phyloP scores from a whole-genome alignment of 2,888 invertebrate genomes.

The Therioaphis trifolii region DNA sequence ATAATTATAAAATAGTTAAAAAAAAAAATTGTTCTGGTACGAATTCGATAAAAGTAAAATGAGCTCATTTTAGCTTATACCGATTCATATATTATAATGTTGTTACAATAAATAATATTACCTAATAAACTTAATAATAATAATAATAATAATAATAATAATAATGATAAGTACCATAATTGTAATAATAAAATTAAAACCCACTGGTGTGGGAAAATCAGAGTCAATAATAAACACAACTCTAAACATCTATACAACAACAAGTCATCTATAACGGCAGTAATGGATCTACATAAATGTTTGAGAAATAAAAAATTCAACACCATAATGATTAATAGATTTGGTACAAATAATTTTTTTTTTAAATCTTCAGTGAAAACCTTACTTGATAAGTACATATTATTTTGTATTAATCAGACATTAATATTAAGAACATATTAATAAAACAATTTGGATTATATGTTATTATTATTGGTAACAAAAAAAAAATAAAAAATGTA shows the following conservation, averaged over 20 bases:
- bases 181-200: conserved; percentile 54
- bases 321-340: conserved; percentile 35
- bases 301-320: conserved; percentile 50
- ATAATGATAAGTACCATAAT: conserved; percentile 42
- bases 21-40: background rate
- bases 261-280: conserved; percentile 61
- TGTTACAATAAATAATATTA: conserved; percentile 61
- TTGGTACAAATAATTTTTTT: conserved; percentile 44
- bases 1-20: background rate
- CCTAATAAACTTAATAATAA: conserved; percentile 52
- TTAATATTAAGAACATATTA: conserved; percentile 19
- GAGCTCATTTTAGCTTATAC: conserved; percentile 33
- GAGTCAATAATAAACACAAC: conserved; percentile 55
- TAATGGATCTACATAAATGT: conserved; percentile 52
- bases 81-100: conserved; percentile 52
- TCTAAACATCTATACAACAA: conserved; percentile 62
- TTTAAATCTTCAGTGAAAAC: conserved; percentile 20
- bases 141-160: conserved; percentile 41
- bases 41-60: conserved; percentile 30
- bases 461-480: conserved; percentile 52
- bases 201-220: conserved; percentile 27
- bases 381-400: conserved; percentile 43
- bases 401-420: conserved; percentile 33
- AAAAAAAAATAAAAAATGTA: conserved; percentile 39
- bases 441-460: conserved; percentile 33